Conservation (phyloP, 1,140 invertebrate genomes). For the Drosophila funebris region DNA sequence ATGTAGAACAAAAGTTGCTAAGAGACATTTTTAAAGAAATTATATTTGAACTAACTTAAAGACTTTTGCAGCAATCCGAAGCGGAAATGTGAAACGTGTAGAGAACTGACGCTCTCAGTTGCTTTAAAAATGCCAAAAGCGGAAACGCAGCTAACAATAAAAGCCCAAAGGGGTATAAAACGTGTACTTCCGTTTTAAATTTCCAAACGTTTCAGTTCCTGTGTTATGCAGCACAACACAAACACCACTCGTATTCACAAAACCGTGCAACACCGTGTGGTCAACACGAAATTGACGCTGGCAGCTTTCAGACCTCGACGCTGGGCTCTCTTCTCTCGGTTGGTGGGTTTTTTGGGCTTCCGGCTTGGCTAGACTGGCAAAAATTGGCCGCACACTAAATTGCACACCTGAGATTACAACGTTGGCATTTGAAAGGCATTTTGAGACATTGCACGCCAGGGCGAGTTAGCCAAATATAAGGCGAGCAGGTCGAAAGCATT, state of each 20-base stretch:
- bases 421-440: constrained; percentile 69
- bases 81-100: constrained; percentile 31
- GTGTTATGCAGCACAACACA: not conserved
- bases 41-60: not conserved
- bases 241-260: constrained; percentile 8
- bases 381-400: constrained; percentile 80
- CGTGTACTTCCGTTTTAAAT: constrained; percentile 74
- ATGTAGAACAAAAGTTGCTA: not conserved
- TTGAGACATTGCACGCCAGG: constrained; percentile 21
- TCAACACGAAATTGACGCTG: constrained; percentile 62
- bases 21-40: not conserved
- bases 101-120: not conserved
- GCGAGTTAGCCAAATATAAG: constrained; percentile 27
- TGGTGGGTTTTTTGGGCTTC: constrained; percentile 14
- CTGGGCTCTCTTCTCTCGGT: constrained; percentile 18
- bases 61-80: constrained; percentile 5
- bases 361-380: constrained; percentile 52
- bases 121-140: constrained; percentile 22
- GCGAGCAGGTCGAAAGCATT: constrained; percentile 61
- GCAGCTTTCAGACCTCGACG: constrained; percentile 16
- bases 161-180: constrained; percentile 71
- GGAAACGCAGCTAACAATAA: constrained; percentile 73
- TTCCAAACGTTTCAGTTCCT: constrained; percentile 44
- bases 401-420: constrained; percentile 79
- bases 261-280: constrained; percentile 46